Evolutionary conservation across 2,888 invertebrate species (phyloP), one percentile per base, ranked within the genome.

Genomic region (Siphlonurus alternatus): DNA sequence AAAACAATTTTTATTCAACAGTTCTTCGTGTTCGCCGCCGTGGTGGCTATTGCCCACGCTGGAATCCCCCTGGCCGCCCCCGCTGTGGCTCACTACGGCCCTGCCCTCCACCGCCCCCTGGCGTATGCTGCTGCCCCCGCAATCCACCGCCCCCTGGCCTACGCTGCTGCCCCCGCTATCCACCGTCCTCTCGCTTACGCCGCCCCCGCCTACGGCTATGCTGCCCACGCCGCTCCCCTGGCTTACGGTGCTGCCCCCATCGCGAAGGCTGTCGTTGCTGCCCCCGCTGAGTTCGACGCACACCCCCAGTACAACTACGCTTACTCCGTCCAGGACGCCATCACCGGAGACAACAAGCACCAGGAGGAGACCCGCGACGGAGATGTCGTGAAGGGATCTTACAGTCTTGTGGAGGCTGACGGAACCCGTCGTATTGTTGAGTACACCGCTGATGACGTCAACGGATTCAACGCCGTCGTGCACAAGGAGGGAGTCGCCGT

Each of bases 11-110:
- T n/a, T n/a, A n/a, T n/a, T n/a, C n/a, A n/a, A 10, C 56, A 56
- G 56, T n/a, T 56, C 56, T 3, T 56, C 56, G 56, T 22, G 5
- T 65, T 68, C 62, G 61, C 66, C 64, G 66, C 67, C 65, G 25
- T 67, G 61, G 60, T 67, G 64, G 68, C 67, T 62, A 65, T 63
- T 23, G 68, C 67, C 63, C 5, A n/a, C n/a, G 56, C 56, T 22
- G 56, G 56, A 10, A 3, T 56, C 38, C 25, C 38, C 38, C n/a
- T n/a, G n/a, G 56, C 22, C 56, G 19, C 22, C 19, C 56, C 56
- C 56, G 56, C 7, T 22, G 56, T 56, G 19, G 22, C 19, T 22
- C 20, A 56, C 22, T 19, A 59, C 60, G 20, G 19, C 23, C 56
- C 62, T 23, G 62, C 38, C 51, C 38, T 63, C 7, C 10, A 25